Conservation (phyloP, 2,113 vertebrate genomes). For the Thymallus thymallus region DNA sequence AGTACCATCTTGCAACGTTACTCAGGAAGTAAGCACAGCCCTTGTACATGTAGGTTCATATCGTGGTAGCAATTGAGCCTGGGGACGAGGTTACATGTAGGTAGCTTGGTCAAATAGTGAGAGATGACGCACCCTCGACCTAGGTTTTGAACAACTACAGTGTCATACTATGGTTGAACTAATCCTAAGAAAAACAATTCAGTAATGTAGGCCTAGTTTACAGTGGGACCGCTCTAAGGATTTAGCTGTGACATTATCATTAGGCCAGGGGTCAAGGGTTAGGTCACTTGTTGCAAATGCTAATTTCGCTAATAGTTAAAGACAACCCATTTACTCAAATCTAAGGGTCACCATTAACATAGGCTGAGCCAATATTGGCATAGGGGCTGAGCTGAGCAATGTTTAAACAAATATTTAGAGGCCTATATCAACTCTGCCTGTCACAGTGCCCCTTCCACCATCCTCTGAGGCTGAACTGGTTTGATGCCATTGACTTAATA, state of each 20-base stretch:
- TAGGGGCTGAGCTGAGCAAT: background rate
- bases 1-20: too few species aligned
- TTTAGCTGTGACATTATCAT: background rate
- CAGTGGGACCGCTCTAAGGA: background rate
- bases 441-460: background rate
- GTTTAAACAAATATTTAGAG: background rate
- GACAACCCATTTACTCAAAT: background rate
- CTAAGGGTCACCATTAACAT: background rate
- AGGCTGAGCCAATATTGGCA: background rate
- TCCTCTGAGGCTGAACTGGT: background rate
- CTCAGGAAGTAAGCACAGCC: too few species aligned
- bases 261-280: background rate
- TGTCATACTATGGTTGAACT: too few species aligned
- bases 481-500: slow-evolving; percentile 30
- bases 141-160: too few species aligned
- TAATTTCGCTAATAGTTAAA: background rate
- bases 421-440: background rate
- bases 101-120: too few species aligned
- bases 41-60: too few species aligned
- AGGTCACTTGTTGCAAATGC: background rate
- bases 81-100: too few species aligned
- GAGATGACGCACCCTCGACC: too few species aligned
- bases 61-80: too few species aligned
- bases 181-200: too few species aligned
- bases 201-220: background rate